Percentiles rank a stretch among this genome's conserved stretches.
Conservation (phyloP, 2,888 invertebrate species). For the Dicyrtomina minuta region DNA sequence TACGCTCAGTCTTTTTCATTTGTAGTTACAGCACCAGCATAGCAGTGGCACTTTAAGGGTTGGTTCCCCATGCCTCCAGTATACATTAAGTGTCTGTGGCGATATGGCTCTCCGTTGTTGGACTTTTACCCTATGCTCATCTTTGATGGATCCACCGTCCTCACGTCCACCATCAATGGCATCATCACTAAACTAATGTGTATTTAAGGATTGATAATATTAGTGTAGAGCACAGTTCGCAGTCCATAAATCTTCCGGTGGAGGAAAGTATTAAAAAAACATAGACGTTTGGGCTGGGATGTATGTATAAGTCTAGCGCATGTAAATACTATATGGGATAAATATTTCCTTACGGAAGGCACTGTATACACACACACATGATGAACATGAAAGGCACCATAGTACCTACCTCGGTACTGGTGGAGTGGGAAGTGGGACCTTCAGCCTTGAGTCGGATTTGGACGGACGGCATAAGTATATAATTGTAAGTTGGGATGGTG, state of each 20-base stretch:
- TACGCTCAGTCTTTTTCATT: too few relatives aligned
- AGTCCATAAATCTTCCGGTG: conserved; percentile 27
- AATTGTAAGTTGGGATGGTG: conserved; percentile 22
- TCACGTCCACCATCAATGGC: not conserved
- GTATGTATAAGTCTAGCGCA: too few relatives aligned
- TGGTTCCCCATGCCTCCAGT: too few relatives aligned
- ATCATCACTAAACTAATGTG: conserved; percentile 21
- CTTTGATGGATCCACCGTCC: too few relatives aligned
- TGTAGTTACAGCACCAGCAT: too few relatives aligned
- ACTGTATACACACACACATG: not conserved
- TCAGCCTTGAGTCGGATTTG: too few relatives aligned
- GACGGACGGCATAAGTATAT: conserved; percentile 17
- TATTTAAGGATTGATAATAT: conserved; percentile 25
- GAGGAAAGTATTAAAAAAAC: not conserved
- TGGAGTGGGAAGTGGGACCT: not conserved
- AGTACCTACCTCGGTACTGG: not conserved
- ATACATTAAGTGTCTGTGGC: too few relatives aligned
- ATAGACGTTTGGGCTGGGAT: too few relatives aligned
- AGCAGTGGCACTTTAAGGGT: too few relatives aligned
- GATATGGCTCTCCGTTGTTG: too few relatives aligned
- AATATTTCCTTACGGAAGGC: not conserved
- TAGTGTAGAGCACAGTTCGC: conserved; percentile 25
- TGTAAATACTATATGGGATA: too few relatives aligned
- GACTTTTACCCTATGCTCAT: too few relatives aligned
- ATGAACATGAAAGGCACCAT: not conserved